Evolutionary conservation across 2,113 vertebrate genomes (phyloP).

Genomic region (Zingel zingel): DNA sequence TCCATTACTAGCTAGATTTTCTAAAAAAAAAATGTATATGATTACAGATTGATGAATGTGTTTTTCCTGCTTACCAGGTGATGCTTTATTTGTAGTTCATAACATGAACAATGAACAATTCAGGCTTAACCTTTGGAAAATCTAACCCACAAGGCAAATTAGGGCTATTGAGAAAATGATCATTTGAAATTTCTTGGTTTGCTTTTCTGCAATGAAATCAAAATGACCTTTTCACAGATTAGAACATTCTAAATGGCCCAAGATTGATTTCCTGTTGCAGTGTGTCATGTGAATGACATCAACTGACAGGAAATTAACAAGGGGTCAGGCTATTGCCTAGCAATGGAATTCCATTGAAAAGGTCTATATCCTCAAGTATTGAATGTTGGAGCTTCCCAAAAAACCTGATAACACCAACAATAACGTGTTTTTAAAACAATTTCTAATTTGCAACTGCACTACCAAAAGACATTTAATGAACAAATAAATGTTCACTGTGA

Average conservation of each 20-base stretch:
- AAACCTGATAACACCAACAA: not conserved
- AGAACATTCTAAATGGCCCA: too few species aligned
- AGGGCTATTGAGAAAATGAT: not conserved
- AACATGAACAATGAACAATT: not conserved
- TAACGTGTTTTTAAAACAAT: not conserved
- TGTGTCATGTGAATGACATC: too few species aligned
- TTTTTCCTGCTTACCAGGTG: not conserved
- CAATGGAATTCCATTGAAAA: too few species aligned
- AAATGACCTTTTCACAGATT: too few species aligned
- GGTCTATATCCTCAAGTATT: not conserved
- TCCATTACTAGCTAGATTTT: conserved; percentile 7
- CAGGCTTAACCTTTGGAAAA: not conserved
- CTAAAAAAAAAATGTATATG: not conserved
- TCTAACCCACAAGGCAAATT: not conserved
- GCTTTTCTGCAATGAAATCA: too few species aligned
- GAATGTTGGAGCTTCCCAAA: not conserved
- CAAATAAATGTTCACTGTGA: not conserved
- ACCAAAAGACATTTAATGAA: not conserved
- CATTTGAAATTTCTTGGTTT: too few species aligned
- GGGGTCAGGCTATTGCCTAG: too few species aligned
- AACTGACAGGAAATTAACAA: too few species aligned
- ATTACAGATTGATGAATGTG: not conserved
- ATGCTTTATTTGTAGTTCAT: not conserved
- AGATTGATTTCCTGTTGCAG: too few species aligned
- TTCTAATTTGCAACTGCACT: not conserved